Base-by-base conservation (phyloP, 2,113 vertebrate species). In the Tragelaphus buxtoni region DNA sequence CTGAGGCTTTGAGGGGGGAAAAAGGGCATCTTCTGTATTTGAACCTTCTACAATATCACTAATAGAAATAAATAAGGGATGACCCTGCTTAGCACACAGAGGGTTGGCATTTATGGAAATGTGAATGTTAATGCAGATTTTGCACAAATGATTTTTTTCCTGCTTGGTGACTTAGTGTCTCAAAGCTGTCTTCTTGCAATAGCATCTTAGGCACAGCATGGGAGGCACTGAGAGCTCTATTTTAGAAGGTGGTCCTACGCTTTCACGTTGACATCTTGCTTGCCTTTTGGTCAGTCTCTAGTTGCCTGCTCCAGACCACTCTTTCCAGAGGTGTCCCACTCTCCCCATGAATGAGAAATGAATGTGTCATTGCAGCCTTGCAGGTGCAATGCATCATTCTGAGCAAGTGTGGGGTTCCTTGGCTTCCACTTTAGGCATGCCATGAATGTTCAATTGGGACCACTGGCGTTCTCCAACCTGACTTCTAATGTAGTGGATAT, bases 371-470 rank as follows among this genome's bases (percentile, higher is more conserved):
- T 77, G 95, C 93, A 93, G 88, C 9, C 51, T 39, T 93, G 53
- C 95, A 96, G 96, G 81, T 91, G 47, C 65, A 88, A 93, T 97
- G 92, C 96, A 91, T 98, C 96, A 95, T 90, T 76, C 28, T 65
- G 85, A 96, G 81, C n/a, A 14, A 1, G 5, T 12, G n/a, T 10
- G 7, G 20, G 61, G 39, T 90, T 96, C 6, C 60, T 53, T 0
- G 1, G 96, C 51, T 91, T 60, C 17, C 2, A 39, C 35, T 84
- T 30, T 9, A 35, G 32, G 61, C 80, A 94, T 90, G 91, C 74
- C 42, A 3, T 51, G 89, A 98, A 97, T 96, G 91, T 90, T 96
- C 95, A 87, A 28, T 47, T 20, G 22, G 84, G 79, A 69, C 35
- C 42, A 35, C 72, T 56, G 60, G 47, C 83, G 58, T 96, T 82